Evolutionary conservation across 1,140 invertebrate genomes (phyloP).

Genomic region (Coelopa frigida): DNA sequence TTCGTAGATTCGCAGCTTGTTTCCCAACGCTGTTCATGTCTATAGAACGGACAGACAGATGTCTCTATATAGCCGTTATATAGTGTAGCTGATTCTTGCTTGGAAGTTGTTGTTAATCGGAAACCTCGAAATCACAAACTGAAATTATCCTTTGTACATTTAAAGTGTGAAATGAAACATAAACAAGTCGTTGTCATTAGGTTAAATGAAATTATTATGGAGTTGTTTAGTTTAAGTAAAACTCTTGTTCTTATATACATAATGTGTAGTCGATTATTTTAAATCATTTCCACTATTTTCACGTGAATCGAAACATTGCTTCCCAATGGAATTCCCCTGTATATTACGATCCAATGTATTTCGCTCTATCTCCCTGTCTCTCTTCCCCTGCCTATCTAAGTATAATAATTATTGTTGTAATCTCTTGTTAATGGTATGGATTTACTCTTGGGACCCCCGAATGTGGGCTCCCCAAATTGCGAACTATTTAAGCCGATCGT

Average conservation of each 20-base stretch:
- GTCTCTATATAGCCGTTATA: not conserved
- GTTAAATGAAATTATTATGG: slow-evolving; percentile 1
- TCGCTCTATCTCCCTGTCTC: too few relatives aligned
- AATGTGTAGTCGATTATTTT: not conserved
- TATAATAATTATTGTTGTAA: too few relatives aligned
- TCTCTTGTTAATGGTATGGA: slow-evolving; percentile 10
- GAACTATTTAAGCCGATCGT: not conserved
- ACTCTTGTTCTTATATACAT: slow-evolving; percentile 2
- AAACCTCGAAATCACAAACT: not conserved
- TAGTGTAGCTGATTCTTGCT: slow-evolving; percentile 12
- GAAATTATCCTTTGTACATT: too few relatives aligned
- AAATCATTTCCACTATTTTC: not conserved
- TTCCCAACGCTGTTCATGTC: not conserved
- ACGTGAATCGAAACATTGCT: too few relatives aligned
- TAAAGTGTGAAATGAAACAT: slow-evolving; percentile 1
- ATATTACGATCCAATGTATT: too few relatives aligned
- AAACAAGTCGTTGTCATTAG: not conserved
- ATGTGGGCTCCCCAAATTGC: not conserved
- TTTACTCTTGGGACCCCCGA: not conserved
- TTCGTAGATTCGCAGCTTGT: too few relatives aligned
- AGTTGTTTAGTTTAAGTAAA: slow-evolving; percentile 6
- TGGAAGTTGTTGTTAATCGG: slow-evolving; percentile 12
- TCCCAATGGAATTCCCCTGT: too few relatives aligned
- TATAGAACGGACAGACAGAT: not conserved
- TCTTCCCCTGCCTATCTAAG: too few relatives aligned